phyloP scores from a whole-genome alignment of 2,113 vertebrate species.

The Bothrops jararaca region DNA sequence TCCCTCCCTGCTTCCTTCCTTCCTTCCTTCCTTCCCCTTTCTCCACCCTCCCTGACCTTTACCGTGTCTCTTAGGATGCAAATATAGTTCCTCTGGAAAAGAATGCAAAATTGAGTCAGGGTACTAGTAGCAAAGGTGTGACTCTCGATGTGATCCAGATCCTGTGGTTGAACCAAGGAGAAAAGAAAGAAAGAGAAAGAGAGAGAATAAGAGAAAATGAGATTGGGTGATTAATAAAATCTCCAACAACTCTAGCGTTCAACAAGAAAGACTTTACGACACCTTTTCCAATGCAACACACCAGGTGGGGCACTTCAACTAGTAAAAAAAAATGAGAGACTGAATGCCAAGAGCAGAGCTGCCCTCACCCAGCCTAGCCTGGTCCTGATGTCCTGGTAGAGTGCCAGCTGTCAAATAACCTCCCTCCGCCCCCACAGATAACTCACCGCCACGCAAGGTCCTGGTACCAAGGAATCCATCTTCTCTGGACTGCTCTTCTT shows the following conservation, averaged over 20 bases:
- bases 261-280: not conserved
- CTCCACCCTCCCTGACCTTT: conserved; percentile 41
- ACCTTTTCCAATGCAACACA: not conserved
- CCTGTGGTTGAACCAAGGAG: conserved; percentile 50
- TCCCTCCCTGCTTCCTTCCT: too few relatives aligned
- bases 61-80: conserved; percentile 95
- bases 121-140: conserved; percentile 93
- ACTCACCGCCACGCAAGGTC: conserved; percentile 80
- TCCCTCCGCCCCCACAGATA: not conserved
- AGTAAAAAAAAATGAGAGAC: not conserved
- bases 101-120: conserved; percentile 94
- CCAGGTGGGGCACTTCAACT: not conserved
- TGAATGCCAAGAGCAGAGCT: not conserved
- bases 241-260: not conserved
- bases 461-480: conserved; percentile 74
- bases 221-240: not conserved
- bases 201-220: not conserved
- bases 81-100: conserved; percentile 93
- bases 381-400: not conserved
- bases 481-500: conserved; percentile 88
- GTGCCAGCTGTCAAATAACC: too few relatives aligned
- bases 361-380: not conserved
- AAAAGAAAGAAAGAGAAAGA: not conserved
- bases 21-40: not conserved
- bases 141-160: conserved; percentile 90